Evolutionary conservation across 1,140 invertebrate genomes (phyloP).

Genomic region (Leptinotarsa undecemlineata): DNA sequence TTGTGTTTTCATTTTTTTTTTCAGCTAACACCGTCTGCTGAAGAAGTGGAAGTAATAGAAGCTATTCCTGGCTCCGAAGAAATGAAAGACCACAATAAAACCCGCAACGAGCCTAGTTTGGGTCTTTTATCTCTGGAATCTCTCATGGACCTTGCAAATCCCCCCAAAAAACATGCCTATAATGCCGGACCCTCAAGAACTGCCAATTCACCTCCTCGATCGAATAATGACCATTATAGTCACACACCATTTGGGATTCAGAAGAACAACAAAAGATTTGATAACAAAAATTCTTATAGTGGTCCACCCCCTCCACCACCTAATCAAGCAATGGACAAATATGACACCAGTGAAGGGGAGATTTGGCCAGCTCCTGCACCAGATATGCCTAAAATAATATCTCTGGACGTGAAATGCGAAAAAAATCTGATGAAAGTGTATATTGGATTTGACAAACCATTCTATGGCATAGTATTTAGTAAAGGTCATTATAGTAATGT

Average conservation of each 20-base stretch:
- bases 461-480: slow-evolving; percentile 92
- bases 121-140: slow-evolving; percentile 72
- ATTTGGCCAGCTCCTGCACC: slow-evolving; percentile 78
- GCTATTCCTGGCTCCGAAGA: slow-evolving; percentile 62
- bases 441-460: slow-evolving; percentile 88
- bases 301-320: slow-evolving; percentile 66
- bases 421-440: slow-evolving; percentile 93
- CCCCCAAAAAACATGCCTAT: slow-evolving; percentile 57
- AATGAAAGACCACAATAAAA: slow-evolving; percentile 56
- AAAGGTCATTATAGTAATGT: slow-evolving; percentile 91
- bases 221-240: slow-evolving; percentile 44
- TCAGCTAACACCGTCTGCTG: slow-evolving; percentile 59
- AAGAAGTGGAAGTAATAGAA: slow-evolving; percentile 69
- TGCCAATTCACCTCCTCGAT: slow-evolving; percentile 27
- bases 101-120: slow-evolving; percentile 55
- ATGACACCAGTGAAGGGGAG: slow-evolving; percentile 62
- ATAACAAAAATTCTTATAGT: slow-evolving; percentile 65
- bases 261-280: slow-evolving; percentile 45
- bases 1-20: slow-evolving; percentile 38
- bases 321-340: slow-evolving; percentile 62
- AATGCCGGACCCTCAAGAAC: slow-evolving; percentile 57
- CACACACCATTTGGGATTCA: slow-evolving; percentile 52
- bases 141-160: slow-evolving; percentile 62
- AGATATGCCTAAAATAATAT: slow-evolving; percentile 90
- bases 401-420: slow-evolving; percentile 91